Evolutionary conservation across 2,888 invertebrate genomes (phyloP).

Genomic region (Spodoptera exigua): DNA sequence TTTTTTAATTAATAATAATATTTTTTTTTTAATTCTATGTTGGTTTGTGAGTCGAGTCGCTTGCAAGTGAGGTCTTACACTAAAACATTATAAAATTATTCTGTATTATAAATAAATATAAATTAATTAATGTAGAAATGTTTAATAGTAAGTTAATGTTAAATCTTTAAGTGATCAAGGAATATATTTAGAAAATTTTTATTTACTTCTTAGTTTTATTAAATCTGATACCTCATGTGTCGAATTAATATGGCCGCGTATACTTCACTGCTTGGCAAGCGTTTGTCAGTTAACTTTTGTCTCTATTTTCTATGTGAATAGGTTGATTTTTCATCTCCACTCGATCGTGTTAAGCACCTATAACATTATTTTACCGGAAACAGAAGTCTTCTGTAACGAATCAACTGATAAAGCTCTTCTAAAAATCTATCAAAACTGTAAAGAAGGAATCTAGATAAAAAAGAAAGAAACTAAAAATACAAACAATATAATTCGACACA

Average conservation of each 20-base stretch:
- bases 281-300: too few species aligned
- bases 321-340: too few species aligned
- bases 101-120: constrained; percentile 47
- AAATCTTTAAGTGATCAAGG: constrained; percentile 44
- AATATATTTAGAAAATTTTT: constrained; percentile 42
- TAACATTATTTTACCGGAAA: too few species aligned
- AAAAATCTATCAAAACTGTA: too few species aligned
- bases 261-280: too few species aligned
- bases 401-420: too few species aligned
- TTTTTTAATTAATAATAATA: too few species aligned
- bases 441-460: too few species aligned
- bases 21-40: constrained; percentile 9
- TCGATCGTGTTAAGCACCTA: too few species aligned
- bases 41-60: constrained; percentile 33
- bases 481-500: constrained; percentile 34
- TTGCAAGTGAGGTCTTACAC: constrained; percentile 20
- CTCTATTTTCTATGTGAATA: too few species aligned
- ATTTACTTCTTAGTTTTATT: constrained; percentile 23
- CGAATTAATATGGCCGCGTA: constrained; percentile 21
- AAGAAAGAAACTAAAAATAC: too few species aligned
- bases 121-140: constrained; percentile 26
- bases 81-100: constrained; percentile 41
- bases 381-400: too few species aligned
- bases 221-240: constrained; percentile 10
- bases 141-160: constrained; percentile 42